Conservation (phyloP, 1,140 invertebrate species). For the Pseudomyrmex sp. region DNA sequence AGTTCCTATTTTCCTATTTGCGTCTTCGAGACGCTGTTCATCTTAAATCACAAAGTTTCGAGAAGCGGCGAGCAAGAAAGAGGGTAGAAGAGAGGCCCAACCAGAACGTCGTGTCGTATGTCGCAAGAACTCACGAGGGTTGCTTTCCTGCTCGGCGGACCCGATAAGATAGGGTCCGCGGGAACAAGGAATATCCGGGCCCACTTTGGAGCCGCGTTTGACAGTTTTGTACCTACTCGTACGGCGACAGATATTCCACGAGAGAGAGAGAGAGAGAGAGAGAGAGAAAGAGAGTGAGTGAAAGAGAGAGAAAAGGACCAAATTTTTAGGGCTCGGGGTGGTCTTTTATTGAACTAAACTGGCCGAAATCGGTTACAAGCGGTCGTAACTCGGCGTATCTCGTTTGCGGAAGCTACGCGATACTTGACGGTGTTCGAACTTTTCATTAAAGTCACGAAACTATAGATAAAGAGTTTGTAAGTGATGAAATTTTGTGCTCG, state of each 20-base stretch:
- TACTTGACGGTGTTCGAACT: slow-evolving; percentile 56
- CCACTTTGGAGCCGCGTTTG: slow-evolving; percentile 64
- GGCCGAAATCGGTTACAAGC: slow-evolving; percentile 46
- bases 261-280: not conserved
- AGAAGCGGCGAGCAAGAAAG: slow-evolving; percentile 4
- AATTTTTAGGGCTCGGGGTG: slow-evolving; percentile 62
- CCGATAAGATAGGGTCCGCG: slow-evolving; percentile 75
- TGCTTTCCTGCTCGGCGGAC: slow-evolving; percentile 59
- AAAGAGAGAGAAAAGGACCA: not conserved
- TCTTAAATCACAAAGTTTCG: slow-evolving; percentile 74
- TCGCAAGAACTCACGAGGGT: slow-evolving; percentile 54
- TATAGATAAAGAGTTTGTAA: slow-evolving; percentile 57
- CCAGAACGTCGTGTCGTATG: slow-evolving; percentile 43
- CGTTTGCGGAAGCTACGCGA: slow-evolving; percentile 67
- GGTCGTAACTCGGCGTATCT: slow-evolving; percentile 58
- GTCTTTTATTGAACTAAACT: slow-evolving; percentile 51
- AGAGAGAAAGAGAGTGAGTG: not conserved
- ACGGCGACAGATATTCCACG: slow-evolving; percentile 65
- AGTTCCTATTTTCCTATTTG: not conserved
- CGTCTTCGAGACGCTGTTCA: slow-evolving; percentile 26
- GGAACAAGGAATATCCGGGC: slow-evolving; percentile 62
- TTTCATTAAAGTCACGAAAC: slow-evolving; percentile 63
- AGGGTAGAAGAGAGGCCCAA: not conserved
- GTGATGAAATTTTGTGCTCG: slow-evolving; percentile 16
- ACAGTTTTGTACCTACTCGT: slow-evolving; percentile 76